Base-by-base conservation (phyloP, 2,113 vertebrate species). In the Coreoperca whiteheadi region DNA sequence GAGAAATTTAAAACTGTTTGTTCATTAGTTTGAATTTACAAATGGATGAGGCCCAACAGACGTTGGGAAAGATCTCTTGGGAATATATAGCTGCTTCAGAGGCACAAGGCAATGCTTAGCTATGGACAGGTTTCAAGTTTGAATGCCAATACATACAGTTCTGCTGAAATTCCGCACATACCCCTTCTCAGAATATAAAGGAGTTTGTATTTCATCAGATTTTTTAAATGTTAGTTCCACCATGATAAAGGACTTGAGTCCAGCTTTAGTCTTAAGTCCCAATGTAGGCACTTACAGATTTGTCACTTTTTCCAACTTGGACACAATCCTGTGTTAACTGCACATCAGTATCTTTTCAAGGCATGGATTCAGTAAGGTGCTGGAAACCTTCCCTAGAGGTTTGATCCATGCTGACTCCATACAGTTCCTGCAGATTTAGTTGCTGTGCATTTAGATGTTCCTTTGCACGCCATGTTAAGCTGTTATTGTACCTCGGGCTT, bases 221-320 rank as follows among this genome's bases (percentile, higher is more conserved):
- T 34, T 60, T 43, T 54, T 16, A 30, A n/a, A n/a, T 43, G 28
- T 65, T 66, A 34, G 6, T 65, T 66, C 51, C 50, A 66, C 60
- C 37, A 18, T 48, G 79, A 81, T 70, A 67, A 74, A 66, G 51
- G 79, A 73, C 34, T 4, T 15, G 39, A 39, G 25, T 74, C 78
- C 60, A 66, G 69, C 69, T 56, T 34, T n/a, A 69, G 53, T 37
- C 65, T 67, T 12, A 10, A 53, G 50, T 21, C 48, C n/a, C 28
- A 67, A 46, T 57, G 3, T 60, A 23, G 25, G 0, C 8, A n/a
- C 5, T 46, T 43, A 23, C 8, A 59, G 41, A 66, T 18, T n/a
- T 53, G 6, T 20, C 43, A 25, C 43, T 7, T n/a, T 63, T 50
- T 43, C n/a, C n/a, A n/a, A n/a, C n/a, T n/a, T n/a, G n/a, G n/a